Evolutionary conservation across 1,140 invertebrate genomes (phyloP).

Genomic region (Hycleus cichorii): DNA sequence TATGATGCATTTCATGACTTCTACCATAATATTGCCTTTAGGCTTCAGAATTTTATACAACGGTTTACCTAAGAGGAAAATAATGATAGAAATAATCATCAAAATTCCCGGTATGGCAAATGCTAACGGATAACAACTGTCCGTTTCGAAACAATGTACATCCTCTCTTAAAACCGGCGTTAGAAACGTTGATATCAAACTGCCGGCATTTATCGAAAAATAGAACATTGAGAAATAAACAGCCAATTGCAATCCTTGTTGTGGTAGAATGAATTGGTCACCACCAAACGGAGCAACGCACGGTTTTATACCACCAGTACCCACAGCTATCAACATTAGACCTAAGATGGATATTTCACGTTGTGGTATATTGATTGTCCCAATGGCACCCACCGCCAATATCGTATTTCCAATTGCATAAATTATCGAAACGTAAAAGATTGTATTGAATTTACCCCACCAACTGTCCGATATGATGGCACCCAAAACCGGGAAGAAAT

Average conservation of each 20-base stretch:
- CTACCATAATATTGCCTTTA: slow-evolving; percentile 72
- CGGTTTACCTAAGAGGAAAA: slow-evolving; percentile 71
- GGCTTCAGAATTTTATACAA: slow-evolving; percentile 73
- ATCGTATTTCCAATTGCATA: slow-evolving; percentile 80
- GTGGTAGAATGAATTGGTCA: slow-evolving; percentile 84
- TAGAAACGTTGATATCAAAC: slow-evolving; percentile 80
- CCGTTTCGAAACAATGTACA: slow-evolving; percentile 72
- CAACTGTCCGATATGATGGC: slow-evolving; percentile 82
- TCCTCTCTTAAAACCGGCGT: slow-evolving; percentile 81
- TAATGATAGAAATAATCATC: slow-evolving; percentile 74
- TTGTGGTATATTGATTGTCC: slow-evolving; percentile 42
- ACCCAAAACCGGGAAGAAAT: slow-evolving; percentile 80
- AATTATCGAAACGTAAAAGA: slow-evolving; percentile 79
- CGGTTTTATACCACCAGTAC: slow-evolving; percentile 95
- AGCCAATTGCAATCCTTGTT: slow-evolving; percentile 65
- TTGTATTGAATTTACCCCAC: slow-evolving; percentile 82
- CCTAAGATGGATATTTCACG: slow-evolving; percentile 71
- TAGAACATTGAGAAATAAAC: slow-evolving; percentile 93
- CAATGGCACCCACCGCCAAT: slow-evolving; percentile 63
- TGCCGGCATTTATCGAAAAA: slow-evolving; percentile 88
- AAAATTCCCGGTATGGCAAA: slow-evolving; percentile 86
- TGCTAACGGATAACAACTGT: slow-evolving; percentile 81
- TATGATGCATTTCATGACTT: slow-evolving; percentile 65
- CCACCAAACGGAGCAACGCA: slow-evolving; percentile 96
- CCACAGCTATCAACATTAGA: slow-evolving; percentile 76